Base-by-base conservation (phyloP, 1,140 invertebrate species). In the Scaptomyza pallida region DNA sequence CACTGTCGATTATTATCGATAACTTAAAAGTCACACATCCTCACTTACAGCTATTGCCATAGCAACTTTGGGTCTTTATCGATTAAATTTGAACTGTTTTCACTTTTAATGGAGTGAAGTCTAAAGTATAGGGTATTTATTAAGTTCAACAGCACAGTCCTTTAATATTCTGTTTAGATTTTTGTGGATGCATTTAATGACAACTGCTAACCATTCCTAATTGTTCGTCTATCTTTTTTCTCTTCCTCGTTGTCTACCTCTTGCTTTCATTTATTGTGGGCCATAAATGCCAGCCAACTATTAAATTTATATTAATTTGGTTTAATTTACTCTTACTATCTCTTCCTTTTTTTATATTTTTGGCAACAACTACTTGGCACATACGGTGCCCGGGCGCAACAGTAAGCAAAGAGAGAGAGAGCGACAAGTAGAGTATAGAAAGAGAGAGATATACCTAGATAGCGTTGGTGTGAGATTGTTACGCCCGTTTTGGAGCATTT, bases 231-330 rank as follows among this genome's bases (percentile, higher is more conserved):
- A 21, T 30, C 16, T 30, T 1, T 30, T 12, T 17, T 3, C 17
- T 12, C 21, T 9, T 65, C 16, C 21, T 12, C 12, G 19, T 15
- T 43, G 0, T 47, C 40, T 35, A 2, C 51, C 17, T 23, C 9
- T 6, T 19, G n/a, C 1, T 23, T 2, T 37, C 8, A 15, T 13
- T 55, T 26, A 17, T 16, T 80, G 82, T 70, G 57, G 62, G 48
- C 81, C 76, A 77, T 85, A 86, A 81, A 80, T 77, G 80, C 68
- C 77, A 86, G 73, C 73, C 77, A 86, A 86, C 81, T 86, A 88
- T 86, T 86, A 86, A 86, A 86, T 86, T 88, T 81, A 88, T 88
- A 86, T 86, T 86, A 86, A 86, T 86, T 86, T 86, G 61, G 37
- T 33, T 57, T 71, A 65, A 64, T 54, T 70, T 62, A 50, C 37